A percentile compares a stretch with the other conserved stretches of the same genome.
Evolutionary conservation across 2,888 invertebrate species (phyloP).

Genomic region (Ormyrus rosae): DNA sequence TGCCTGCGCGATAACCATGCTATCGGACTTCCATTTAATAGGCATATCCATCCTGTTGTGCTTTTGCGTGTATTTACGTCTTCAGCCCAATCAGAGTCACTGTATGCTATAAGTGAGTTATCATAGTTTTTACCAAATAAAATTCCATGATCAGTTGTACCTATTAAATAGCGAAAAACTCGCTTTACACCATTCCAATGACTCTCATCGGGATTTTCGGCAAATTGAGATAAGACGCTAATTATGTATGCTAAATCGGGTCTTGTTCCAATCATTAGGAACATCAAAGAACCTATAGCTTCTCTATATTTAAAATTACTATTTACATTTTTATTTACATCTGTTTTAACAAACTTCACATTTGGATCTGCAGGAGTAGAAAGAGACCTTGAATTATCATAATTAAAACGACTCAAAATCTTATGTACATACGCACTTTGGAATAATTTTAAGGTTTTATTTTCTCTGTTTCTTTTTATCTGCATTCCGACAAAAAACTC

Average conservation of each 20-base stretch:
- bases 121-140: neutral
- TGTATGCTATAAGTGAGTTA: slow-evolving; percentile 18
- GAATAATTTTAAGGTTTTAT: slow-evolving; percentile 41
- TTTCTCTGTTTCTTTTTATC: slow-evolving; percentile 37
- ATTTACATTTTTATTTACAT: neutral
- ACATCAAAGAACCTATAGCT: slow-evolving; percentile 47
- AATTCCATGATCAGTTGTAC: slow-evolving; percentile 31
- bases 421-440: slow-evolving; percentile 50
- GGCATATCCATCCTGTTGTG: slow-evolving; percentile 46
- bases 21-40: slow-evolving; percentile 27
- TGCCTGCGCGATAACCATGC: slow-evolving; percentile 50
- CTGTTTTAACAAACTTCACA: slow-evolving; percentile 8
- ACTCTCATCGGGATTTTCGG: slow-evolving; percentile 6
- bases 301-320: slow-evolving; percentile 37
- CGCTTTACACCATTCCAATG: slow-evolving; percentile 40
- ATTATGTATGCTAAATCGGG: slow-evolving; percentile 41
- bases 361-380: slow-evolving; percentile 52
- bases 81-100: slow-evolving; percentile 41
- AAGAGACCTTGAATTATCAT: slow-evolving; percentile 44
- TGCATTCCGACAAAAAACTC: slow-evolving; percentile 52
- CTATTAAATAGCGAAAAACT: slow-evolving; percentile 35
- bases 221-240: slow-evolving; percentile 35
- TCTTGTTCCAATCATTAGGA: slow-evolving; percentile 39
- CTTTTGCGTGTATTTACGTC: slow-evolving; percentile 37
- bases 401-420: slow-evolving; percentile 49